Evolutionary conservation across 2,797 vertebrate genomes (phyloP), one percentile per base, ranked within the genome.

Genomic region (Babyrousa celebensis): DNA sequence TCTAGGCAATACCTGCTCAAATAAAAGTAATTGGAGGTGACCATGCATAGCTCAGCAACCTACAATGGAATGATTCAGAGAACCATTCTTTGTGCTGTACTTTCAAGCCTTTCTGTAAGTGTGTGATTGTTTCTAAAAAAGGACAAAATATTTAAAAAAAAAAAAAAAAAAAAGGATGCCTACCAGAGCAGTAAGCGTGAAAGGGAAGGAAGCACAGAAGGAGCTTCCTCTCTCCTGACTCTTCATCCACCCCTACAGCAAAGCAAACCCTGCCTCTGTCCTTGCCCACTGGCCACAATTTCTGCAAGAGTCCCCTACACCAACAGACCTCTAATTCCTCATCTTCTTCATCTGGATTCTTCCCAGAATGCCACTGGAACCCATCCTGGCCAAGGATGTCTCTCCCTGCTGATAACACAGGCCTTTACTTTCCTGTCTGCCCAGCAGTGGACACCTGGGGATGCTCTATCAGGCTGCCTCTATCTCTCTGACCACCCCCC

Each of bases 61-160:
- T n/a, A 85, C 11, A 74, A 89, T 75, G 85, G 36, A 52, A 90
- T 43, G 32, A 68, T 60, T 72, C 77, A 82, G 56, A 84, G 78
- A 85, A 78, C 29, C 6, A 40, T 14, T n/a, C 52, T 72, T 18
- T 60, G 71, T 11, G 27, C 1, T 70, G 25, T 68, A 65, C 29
- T 84, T 93, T 77, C n/a, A 70, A 70, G 67, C 1, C 58, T 83
- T 67, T 82, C 32, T 86, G 18, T 52, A 72, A 60, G 5, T 63
- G 12, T 29, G 0, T 36, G 63, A 93, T 43, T 48, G 15, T 52
- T 87, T 88, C 12, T 67, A 60, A 92, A 15, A 75, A 17, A 25
- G 56, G 20, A 52, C 16, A 3, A 79, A 63, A 3, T 63, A 12
- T 82, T 43, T 43, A 5, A 48, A 48, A 48, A 48, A 48, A 48